Percentiles rank a stretch among this genome's conserved stretches.
phyloP scores from a whole-genome alignment of 2,888 invertebrate genomes.

The Sarcophaga caerulescens region DNA sequence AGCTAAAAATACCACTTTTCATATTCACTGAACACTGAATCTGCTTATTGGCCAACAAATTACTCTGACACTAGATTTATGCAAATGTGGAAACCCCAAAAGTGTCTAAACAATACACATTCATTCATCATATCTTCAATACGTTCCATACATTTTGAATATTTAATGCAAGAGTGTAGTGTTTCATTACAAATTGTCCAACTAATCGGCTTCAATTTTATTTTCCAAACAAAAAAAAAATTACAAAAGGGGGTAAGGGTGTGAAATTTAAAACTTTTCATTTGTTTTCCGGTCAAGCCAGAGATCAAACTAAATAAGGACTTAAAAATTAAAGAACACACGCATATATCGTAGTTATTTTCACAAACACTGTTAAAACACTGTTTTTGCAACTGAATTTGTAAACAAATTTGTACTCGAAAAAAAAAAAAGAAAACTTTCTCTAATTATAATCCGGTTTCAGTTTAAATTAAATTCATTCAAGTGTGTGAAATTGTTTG shows the following conservation, averaged over 20 bases:
- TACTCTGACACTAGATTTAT: conserved; percentile 13
- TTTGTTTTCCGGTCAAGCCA: conserved; percentile 43
- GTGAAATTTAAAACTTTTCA: conserved; percentile 63
- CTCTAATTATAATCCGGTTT: conserved; percentile 43
- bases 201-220: conserved; percentile 65
- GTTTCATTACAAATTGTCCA: conserved; percentile 44
- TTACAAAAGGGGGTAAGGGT: conserved; percentile 1
- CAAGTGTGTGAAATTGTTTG: background rate
- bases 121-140: background rate
- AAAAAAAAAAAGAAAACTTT: conserved; percentile 32
- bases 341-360: background rate
- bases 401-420: conserved; percentile 8
- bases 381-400: background rate
- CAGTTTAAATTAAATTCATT: background rate
- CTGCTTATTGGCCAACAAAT: conserved; percentile 39
- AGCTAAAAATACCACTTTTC: conserved; percentile 14
- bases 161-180: background rate
- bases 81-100: conserved; percentile 44
- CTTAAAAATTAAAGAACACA: background rate
- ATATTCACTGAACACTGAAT: conserved; percentile 43
- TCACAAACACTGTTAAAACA: background rate
- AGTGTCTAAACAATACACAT: conserved; percentile 20
- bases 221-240: conserved; percentile 2
- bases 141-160: background rate
- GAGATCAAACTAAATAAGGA: conserved; percentile 51